Evolutionary conservation across 2,113 vertebrate genomes (phyloP), one percentile per base, ranked within the genome.

Genomic region (Fregetta grallaria): DNA sequence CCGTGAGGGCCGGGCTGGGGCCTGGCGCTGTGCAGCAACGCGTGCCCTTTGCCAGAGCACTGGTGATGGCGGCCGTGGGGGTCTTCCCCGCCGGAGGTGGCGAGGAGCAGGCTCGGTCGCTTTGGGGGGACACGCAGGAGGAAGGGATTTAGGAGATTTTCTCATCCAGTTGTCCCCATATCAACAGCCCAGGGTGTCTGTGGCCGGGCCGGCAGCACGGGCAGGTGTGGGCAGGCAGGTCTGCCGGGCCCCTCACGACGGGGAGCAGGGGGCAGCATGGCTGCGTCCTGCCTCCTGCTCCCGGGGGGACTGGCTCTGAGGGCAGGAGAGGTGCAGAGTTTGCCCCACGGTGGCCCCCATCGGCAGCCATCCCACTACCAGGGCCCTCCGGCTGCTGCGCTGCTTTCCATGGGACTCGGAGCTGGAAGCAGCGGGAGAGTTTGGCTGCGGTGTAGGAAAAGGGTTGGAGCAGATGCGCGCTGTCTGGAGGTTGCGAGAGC

Each of bases 331-430:
- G 36, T 4, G 4, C 29, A 11, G 67, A 25, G 30, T 25, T 55
- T 13, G 5, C 59, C 61, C 72, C 0, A 0, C 10, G 3, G 11
- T 71, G 59, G 45, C 65, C 66, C 10, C 52, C 4, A 0, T 36
- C 0, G 0, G 30, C 7, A 1, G 42, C 40, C 13, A 0, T 52
- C 56, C 75, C 3, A 6, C 44, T 77, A 10, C 47, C 0, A 0
- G 40, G 63, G 63, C 67, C 40, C 40, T 84, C 27, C 7, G 2
- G 32, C 88, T 70, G 85, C 80, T 15, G 42, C 1, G 2, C 59
- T 25, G 81, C 81, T 92, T 49, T 78, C 47, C 9, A 1, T 6
- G 12, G 77, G 71, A 26, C 84, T 52, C 2, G 3, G 29, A 71
- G 72, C 80, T 84, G 80, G 87, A 53, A 81, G 83, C 93, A 67